Percentiles rank a stretch among this genome's conserved stretches.
Evolutionary conservation across 2,888 invertebrate species (phyloP).

Genomic region (Pasiphila rectangulata): DNA sequence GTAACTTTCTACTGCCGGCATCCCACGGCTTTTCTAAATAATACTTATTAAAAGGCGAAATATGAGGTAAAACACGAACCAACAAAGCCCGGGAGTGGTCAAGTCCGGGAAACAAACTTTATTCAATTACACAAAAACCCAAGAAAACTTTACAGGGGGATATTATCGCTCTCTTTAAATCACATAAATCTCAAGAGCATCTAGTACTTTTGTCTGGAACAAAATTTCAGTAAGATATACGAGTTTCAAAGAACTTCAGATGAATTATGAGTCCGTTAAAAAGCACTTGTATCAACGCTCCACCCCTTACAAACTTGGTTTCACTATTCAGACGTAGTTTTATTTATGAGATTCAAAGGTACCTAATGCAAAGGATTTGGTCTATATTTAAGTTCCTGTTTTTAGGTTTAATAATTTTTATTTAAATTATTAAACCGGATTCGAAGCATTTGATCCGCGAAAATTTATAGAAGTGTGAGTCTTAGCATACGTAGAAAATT

Average conservation of each 20-base stretch:
- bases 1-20: no score
- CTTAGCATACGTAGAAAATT: no score
- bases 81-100: no score
- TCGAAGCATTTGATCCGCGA: no score
- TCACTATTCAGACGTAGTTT: conserved; percentile 16
- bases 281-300: conserved; percentile 29
- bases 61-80: no score
- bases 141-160: conserved; percentile 11
- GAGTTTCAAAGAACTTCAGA: conserved; percentile 30
- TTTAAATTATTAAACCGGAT: no score
- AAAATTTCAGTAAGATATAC: conserved; percentile 30
- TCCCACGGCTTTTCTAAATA: no score
- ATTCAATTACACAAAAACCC: no score
- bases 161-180: conserved; percentile 21
- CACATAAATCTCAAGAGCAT: conserved; percentile 29
- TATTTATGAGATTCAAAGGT: conserved; percentile 17
- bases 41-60: no score
- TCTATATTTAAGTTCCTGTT: conserved; percentile 1
- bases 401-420: no score
- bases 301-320: conserved; percentile 23
- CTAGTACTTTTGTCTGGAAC: conserved; percentile 30
- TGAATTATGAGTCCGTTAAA: conserved; percentile 33
- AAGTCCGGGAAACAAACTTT: no score
- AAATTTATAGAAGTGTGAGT: no score
- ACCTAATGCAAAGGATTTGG: not conserved